Evolutionary conservation across 2,888 invertebrate species (phyloP).

Genomic region (Lasioglossum figueresi): DNA sequence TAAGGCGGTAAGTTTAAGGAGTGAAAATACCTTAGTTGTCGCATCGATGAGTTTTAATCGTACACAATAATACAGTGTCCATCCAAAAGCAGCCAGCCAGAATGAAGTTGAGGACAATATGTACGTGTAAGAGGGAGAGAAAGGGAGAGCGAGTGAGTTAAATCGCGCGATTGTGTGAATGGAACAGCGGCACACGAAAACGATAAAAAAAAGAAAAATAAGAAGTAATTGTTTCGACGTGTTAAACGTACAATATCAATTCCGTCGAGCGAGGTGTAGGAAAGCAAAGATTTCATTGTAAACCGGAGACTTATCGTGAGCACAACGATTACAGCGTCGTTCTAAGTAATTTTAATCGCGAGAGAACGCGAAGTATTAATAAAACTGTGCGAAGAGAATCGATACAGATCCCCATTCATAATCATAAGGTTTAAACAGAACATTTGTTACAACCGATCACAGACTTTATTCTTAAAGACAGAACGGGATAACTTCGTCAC

Average conservation of each 20-base stretch:
- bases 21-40: conserved; percentile 51
- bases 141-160: background rate
- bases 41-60: conserved; percentile 53
- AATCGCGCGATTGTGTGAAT: conserved; percentile 21
- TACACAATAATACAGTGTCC: conserved; percentile 69
- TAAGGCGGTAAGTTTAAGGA: conserved; percentile 32
- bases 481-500: conserved; percentile 51
- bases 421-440: conserved; percentile 48
- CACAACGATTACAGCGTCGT: conserved; percentile 57
- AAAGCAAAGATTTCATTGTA: conserved; percentile 50
- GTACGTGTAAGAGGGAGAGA: conserved; percentile 37
- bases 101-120: conserved; percentile 59
- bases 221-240: conserved; percentile 37
- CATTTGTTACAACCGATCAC: conserved; percentile 60
- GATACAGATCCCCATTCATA: conserved; percentile 56
- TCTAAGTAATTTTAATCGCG: conserved; percentile 43
- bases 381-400: conserved; percentile 16
- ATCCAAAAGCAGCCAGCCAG: conserved; percentile 74
- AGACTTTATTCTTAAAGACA: conserved; percentile 57
- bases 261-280: conserved; percentile 64
- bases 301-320: conserved; percentile 58
- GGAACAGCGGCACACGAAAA: conserved; percentile 27
- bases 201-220: background rate
- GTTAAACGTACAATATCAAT: conserved; percentile 68
- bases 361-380: conserved; percentile 36